phyloP scores from a whole-genome alignment of 2,797 vertebrate genomes.

The Salmo trutta region DNA sequence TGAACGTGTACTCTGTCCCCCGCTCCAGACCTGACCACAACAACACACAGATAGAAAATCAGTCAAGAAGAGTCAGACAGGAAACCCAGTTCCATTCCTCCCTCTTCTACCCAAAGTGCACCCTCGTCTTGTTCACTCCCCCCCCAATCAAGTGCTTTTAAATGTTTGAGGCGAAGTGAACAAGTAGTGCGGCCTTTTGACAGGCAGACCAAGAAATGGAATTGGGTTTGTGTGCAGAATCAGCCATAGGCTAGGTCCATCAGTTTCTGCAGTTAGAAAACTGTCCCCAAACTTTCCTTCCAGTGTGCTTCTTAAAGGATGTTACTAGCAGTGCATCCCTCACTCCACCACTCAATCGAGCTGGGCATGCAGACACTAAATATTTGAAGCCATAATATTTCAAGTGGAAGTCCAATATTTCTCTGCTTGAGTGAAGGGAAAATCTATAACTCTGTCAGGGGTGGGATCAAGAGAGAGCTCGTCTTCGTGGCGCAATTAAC shows the following conservation, averaged over 20 bases:
- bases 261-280: slow-evolving; percentile 19
- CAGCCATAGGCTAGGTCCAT: neutral
- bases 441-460: slow-evolving; percentile 29
- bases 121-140: neutral
- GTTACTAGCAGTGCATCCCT: slow-evolving; percentile 16
- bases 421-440: slow-evolving; percentile 24
- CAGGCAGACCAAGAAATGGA: neutral
- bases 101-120: neutral
- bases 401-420: slow-evolving; percentile 35
- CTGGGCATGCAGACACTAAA: slow-evolving; percentile 34
- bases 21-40: slow-evolving; percentile 84
- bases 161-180: neutral
- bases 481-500: slow-evolving; percentile 17
- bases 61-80: slow-evolving; percentile 8
- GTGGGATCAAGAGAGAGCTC: slow-evolving; percentile 32
- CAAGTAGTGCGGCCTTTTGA: too few relatives aligned
- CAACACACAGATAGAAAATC: slow-evolving; percentile 2
- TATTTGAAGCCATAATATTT: slow-evolving; percentile 49
- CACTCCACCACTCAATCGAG: slow-evolving; percentile 25
- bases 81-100: neutral
- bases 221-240: neutral
- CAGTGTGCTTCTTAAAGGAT: slow-evolving; percentile 1
- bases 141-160: neutral
- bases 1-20: slow-evolving; percentile 92
- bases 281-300: slow-evolving; percentile 9